phyloP scores from a whole-genome alignment of 2,888 invertebrate species.

The Nomada goodeniana region DNA sequence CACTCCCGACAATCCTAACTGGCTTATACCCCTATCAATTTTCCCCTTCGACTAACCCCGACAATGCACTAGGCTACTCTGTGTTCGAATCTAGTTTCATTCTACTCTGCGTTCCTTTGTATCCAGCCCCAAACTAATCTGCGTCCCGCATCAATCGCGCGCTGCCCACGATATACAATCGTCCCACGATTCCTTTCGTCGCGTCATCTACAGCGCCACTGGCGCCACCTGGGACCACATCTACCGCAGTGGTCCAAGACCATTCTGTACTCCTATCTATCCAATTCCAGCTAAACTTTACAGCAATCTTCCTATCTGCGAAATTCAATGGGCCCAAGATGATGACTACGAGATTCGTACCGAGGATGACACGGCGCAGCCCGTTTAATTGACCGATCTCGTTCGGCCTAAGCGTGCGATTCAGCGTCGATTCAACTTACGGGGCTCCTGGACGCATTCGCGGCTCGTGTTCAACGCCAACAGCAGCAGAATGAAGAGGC shows the following conservation, averaged over 20 bases:
- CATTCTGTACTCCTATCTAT: background rate
- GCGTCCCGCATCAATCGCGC: no score
- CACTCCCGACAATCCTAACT: no score
- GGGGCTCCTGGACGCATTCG: conserved; percentile 73
- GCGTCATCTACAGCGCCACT: background rate
- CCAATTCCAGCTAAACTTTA: conserved; percentile 10
- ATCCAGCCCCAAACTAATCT: no score
- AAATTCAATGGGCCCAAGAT: conserved; percentile 6
- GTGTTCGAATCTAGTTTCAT: no score
- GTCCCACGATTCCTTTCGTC: no score
- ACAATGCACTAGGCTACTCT: no score
- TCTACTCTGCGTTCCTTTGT: no score
- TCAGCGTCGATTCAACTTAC: conserved; percentile 71
- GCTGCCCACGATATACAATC: no score
- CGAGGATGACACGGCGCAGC: no score
- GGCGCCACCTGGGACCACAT: background rate
- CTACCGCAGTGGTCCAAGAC: background rate
- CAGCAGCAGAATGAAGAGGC: conserved; percentile 77
- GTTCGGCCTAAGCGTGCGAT: conserved; percentile 14
- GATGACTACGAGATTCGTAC: background rate
- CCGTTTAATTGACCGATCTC: conserved; percentile 34
- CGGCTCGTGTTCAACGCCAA: conserved; percentile 75
- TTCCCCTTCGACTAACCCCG: no score
- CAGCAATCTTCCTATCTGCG: conserved; percentile 13
- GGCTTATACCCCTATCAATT: no score